Conservation (phyloP, 2,797 vertebrate species). For the Pampus argenteus region DNA sequence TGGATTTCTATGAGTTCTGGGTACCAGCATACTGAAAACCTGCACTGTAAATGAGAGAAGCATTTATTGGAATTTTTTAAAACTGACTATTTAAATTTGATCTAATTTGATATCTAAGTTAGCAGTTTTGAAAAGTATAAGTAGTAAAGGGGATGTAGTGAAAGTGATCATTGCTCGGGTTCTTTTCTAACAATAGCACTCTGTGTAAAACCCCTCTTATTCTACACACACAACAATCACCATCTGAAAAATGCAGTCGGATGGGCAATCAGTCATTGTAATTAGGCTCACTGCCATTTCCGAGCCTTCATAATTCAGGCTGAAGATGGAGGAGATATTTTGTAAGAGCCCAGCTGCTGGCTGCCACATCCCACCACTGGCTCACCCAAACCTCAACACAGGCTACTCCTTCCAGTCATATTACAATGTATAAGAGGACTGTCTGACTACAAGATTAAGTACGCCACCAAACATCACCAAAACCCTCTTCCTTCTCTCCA, state of each 20-base stretch:
- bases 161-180: background rate
- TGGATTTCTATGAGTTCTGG: background rate
- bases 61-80: slow-evolving; percentile 11
- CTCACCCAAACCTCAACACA: slow-evolving; percentile 65
- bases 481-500: slow-evolving; percentile 50
- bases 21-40: slow-evolving; percentile 2
- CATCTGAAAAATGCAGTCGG: slow-evolving; percentile 81
- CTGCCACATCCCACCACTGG: slow-evolving; percentile 70
- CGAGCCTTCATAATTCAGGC: slow-evolving; percentile 78
- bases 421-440: slow-evolving; percentile 67
- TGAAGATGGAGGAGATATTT: slow-evolving; percentile 70
- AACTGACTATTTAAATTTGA: too few relatives aligned
- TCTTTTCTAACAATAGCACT: background rate
- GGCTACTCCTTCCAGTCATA: slow-evolving; percentile 67
- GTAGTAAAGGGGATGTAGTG: too few relatives aligned
- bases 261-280: slow-evolving; percentile 83
- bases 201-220: slow-evolving; percentile 45
- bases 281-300: slow-evolving; percentile 82
- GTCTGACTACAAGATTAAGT: slow-evolving; percentile 70
- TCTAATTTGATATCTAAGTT: too few relatives aligned
- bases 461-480: slow-evolving; percentile 41
- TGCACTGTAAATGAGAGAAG: background rate
- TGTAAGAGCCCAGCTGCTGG: slow-evolving; percentile 66
- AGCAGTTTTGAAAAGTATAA: too few relatives aligned
- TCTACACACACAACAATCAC: slow-evolving; percentile 77